Evolutionary conservation across 2,797 vertebrate species (phyloP), one percentile per base, ranked within the genome.

Genomic region (Ctenosaura bakeri): DNA sequence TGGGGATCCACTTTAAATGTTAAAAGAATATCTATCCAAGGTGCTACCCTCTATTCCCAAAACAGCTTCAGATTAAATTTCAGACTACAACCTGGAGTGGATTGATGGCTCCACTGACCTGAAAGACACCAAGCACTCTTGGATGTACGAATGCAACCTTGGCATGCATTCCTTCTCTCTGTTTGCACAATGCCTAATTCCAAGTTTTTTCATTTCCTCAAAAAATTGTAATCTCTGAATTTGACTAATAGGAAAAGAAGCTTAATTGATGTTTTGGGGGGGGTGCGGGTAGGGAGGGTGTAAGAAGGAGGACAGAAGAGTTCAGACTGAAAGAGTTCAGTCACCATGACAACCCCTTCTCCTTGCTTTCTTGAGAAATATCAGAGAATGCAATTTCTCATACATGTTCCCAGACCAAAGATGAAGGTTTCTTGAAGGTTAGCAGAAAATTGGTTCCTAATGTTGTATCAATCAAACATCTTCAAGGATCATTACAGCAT

Each of bases 401-500:
- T 92, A 54, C 88, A 88, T 92, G 42, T 90, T 46, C 74, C 80
- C 77, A 76, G 79, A 71, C 1, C 86, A 76, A 92, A 94, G 0
- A 7, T 50, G 62, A 94, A 91, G 18, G 64, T 32, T 91, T 93
- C 59, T 81, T 89, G 88, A 94, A 95, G 16, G 46, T 0, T 91
- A 85, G 91, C 91, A 91, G 86, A 92, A 95, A 95, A 95, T 95
- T 83, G 86, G 26, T 93, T 95, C 93, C 94, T 85, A 89, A 52
- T 94, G 56, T 77, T 93, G 18, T 83, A 80, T 90, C 85, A 92
- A 90, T 94, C 88, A 62, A 89, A 88, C 90, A 91, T 86, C 85
- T 94, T 86, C 90, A 86, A 85, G 79, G 80, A 88, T 59, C n/a
- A 52, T 80, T 81, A 80, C 13, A 38, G 46, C 62, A 71, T 71